Evolutionary conservation across 2,797 vertebrate genomes (phyloP).

Genomic region (Heteromormyrus szaboi): DNA sequence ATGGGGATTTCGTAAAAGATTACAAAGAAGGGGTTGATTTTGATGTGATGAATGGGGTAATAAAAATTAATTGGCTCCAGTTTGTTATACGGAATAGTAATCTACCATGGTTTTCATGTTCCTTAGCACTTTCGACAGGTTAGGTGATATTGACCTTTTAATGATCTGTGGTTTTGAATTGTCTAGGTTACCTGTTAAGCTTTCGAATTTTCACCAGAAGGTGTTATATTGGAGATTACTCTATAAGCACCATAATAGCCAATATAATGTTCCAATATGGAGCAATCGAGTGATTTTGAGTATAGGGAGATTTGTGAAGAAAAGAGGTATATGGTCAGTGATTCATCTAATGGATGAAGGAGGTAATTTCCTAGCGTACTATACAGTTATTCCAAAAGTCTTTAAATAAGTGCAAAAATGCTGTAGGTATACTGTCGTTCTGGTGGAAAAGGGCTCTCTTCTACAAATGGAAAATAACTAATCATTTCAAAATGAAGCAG

Average conservation of each 20-base stretch:
- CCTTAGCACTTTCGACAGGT: not conserved
- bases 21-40: not conserved
- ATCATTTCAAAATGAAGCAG: too few relatives aligned
- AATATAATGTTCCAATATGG: conserved; percentile 3
- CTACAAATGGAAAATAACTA: too few relatives aligned
- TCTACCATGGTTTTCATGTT: not conserved
- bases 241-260: conserved; percentile 7
- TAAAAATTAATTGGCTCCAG: conserved; percentile 7
- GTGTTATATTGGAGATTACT: not conserved
- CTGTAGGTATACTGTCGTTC: not conserved
- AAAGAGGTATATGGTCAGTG: not conserved
- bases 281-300: not conserved
- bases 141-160: conserved; percentile 8
- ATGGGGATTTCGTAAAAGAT: not conserved
- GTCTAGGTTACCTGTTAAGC: conserved; percentile 1
- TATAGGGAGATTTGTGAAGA: not conserved
- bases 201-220: not conserved
- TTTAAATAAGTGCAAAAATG: not conserved
- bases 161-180: not conserved
- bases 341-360: not conserved
- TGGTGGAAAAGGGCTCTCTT: too few relatives aligned
- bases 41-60: not conserved
- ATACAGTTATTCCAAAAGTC: not conserved
- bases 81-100: not conserved
- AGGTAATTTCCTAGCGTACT: not conserved